These are phyloP conservation scores for Drosophila phalerata DNA, from an alignment of 2,888 invertebrate species.

Conservation along the genomic window DNA sequence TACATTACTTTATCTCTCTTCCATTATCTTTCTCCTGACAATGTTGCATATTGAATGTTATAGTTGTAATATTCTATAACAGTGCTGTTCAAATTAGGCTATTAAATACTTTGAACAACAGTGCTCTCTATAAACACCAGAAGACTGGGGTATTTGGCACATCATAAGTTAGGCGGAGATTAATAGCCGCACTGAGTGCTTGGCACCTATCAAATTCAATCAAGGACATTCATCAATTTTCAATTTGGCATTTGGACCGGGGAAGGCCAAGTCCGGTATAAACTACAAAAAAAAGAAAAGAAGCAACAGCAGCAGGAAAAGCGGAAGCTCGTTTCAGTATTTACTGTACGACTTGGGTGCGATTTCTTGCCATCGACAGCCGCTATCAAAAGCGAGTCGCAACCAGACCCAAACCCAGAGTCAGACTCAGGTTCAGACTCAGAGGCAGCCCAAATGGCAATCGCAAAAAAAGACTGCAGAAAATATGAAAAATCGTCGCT, in stretches of 20 bases:
- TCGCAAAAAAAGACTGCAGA: constrained; percentile 56
- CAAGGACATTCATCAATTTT: constrained; percentile 82
- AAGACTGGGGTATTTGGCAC: constrained; percentile 47
- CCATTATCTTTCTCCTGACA: neutral
- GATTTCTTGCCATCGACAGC: constrained; percentile 70
- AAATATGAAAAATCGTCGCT: constrained; percentile 78
- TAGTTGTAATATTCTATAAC: constrained; percentile 5
- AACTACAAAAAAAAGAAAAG: constrained; percentile 46
- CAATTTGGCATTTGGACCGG: constrained; percentile 75
- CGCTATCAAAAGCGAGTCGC: constrained; percentile 67
- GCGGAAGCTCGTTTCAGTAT: constrained; percentile 35
- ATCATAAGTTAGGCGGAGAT: constrained; percentile 79
- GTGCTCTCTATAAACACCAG: constrained; percentile 18
- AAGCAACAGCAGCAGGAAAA: constrained; percentile 16
- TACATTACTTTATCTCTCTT: neutral
- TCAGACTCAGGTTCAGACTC: constrained; percentile 19
- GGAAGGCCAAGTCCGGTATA: constrained; percentile 28
- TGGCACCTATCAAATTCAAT: constrained; percentile 81
- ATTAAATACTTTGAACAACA: too few relatives aligned
- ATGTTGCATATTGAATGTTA: neutral
- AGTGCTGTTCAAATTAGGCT: too few relatives aligned
- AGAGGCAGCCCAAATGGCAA: constrained; percentile 36
- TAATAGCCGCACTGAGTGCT: constrained; percentile 80
- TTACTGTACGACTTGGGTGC: constrained; percentile 59
- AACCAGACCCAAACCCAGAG: constrained; percentile 9